A percentile compares a stretch with the other conserved stretches of the same genome.
Conservation (phyloP, 64 coral and sea anemone genomes). For the Porites lutea region DNA sequence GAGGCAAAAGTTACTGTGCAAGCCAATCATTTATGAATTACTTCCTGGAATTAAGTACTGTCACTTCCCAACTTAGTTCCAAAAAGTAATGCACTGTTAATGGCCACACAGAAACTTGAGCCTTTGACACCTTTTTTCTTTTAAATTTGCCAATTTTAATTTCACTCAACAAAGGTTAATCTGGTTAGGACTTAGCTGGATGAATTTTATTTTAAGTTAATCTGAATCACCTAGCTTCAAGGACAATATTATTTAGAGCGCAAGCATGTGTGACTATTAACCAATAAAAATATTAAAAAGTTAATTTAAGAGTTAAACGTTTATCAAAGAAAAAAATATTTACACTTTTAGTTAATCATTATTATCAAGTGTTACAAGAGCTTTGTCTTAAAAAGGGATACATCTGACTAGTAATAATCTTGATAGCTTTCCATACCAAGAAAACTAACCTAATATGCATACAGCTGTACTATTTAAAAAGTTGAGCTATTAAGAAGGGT, state of each 20-base stretch:
- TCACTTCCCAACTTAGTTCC: neutral
- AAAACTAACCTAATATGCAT: too few species aligned
- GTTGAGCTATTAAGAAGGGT: too few species aligned
- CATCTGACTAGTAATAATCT: too few species aligned
- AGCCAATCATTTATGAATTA: slow-evolving; percentile 8
- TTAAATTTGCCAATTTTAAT: slow-evolving; percentile 3
- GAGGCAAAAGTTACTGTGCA: slow-evolving; percentile 95
- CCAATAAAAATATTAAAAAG: neutral
- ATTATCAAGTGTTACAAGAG: too few species aligned
- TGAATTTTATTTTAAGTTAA: neutral
- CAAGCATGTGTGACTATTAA: slow-evolving; percentile 59
- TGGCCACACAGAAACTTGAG: slow-evolving; percentile 66
- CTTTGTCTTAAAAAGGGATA: too few species aligned
- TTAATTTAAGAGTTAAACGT: neutral
- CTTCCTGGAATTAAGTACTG: slow-evolving; percentile 47
- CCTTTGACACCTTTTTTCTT: neutral
- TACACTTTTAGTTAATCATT: too few species aligned
- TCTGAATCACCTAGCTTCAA: neutral
- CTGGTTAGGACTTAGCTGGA: neutral
- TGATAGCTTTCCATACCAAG: too few species aligned
- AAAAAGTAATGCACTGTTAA: slow-evolving; percentile 41
- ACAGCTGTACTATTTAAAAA: too few species aligned
- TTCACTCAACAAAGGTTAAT: neutral
- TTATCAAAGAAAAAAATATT: too few species aligned
- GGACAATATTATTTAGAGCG: neutral